Conservation (phyloP, 2,888 invertebrate species). For the Nomada goodeniana region DNA sequence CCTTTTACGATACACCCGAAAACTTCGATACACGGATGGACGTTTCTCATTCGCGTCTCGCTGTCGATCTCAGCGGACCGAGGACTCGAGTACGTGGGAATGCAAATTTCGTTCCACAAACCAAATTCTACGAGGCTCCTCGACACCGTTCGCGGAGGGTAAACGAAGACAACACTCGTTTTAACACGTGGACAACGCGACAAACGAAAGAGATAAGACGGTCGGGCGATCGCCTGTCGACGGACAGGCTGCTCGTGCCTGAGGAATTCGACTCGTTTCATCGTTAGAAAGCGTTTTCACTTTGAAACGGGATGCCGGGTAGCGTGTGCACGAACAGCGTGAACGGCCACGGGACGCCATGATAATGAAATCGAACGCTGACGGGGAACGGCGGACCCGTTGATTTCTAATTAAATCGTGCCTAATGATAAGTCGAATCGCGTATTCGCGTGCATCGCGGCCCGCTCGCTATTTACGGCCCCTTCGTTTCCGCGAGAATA, state of each 20-base stretch:
- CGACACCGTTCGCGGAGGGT: neutral
- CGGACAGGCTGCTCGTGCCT: neutral
- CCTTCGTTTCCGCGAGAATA: neutral
- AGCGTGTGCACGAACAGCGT: conserved; percentile 22
- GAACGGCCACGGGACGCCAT: conserved; percentile 33
- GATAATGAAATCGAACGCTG: conserved; percentile 62
- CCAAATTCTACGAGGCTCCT: neutral
- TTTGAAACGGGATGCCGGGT: conserved; percentile 41
- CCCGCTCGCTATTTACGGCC: neutral
- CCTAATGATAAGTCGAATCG: conserved; percentile 23
- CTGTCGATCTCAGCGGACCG: neutral
- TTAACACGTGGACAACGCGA: neutral
- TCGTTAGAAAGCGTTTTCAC: conserved; percentile 69
- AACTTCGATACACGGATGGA: neutral
- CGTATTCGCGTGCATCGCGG: neutral
- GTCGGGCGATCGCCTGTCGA: neutral
- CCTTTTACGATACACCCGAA: neutral
- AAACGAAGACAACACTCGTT: neutral
- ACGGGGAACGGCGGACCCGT: conserved; percentile 19
- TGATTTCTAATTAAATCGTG: conserved; percentile 58
- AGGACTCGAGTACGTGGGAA: neutral
- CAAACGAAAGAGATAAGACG: neutral
- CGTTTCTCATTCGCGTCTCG: neutral
- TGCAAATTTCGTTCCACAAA: conserved; percentile 22
- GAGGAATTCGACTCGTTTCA: conserved; percentile 58